Percentiles rank a stretch among this genome's conserved stretches.
These are phyloP conservation scores for Potorous gilbertii DNA, from an alignment of 2,797 vertebrate species.

Conservation along the genomic window DNA sequence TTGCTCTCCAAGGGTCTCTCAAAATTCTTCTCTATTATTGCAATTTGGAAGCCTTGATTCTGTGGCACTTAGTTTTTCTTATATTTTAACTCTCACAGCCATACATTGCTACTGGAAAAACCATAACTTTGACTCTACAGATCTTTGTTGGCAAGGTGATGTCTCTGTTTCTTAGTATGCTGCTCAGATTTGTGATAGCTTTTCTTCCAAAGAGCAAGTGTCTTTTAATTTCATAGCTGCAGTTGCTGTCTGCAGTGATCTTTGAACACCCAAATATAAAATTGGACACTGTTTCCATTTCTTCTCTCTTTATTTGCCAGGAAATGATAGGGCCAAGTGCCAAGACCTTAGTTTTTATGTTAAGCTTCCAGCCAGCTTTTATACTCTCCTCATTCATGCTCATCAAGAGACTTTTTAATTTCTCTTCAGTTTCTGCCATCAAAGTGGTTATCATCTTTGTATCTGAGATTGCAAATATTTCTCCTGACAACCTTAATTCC, in stretches of 20 bases:
- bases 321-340: neutral
- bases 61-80: too few species aligned
- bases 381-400: neutral
- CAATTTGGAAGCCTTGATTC: too few species aligned
- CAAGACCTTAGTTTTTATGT: neutral
- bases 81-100: too few species aligned
- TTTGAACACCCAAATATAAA: neutral
- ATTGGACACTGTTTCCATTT: neutral
- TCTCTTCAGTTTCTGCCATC: neutral
- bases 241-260: neutral
- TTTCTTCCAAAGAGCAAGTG: neutral
- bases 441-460: neutral
- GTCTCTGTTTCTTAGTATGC: neutral
- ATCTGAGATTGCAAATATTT: neutral
- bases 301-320: neutral
- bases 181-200: neutral
- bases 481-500: neutral
- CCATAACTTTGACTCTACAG: too few species aligned
- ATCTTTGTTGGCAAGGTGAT: too few species aligned
- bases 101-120: too few species aligned
- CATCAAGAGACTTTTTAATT: neutral
- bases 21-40: neutral
- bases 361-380: neutral
- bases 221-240: neutral
- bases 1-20: neutral